Evolutionary conservation across 1,140 invertebrate genomes (phyloP), one percentile per base, ranked within the genome.

Genomic region (Ericerus pela): DNA sequence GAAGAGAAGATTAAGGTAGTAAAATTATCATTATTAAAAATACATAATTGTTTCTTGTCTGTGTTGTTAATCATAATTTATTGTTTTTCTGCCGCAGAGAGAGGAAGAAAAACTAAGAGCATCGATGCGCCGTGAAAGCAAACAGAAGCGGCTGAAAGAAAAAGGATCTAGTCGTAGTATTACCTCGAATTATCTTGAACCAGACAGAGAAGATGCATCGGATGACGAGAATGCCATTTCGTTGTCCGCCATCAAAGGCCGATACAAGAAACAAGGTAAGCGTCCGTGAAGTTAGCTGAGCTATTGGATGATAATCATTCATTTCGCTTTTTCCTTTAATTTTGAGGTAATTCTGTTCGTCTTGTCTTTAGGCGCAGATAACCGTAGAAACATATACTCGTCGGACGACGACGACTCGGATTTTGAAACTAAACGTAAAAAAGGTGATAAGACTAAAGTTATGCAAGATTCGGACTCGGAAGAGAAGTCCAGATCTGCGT

Each of bases 181-280:
- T 58, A 81, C 66, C 66, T 72, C 69, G 52, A 73, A 68, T 65
- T 87, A 75, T 72, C 75, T 78, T 65, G 82, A 71, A 74, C 78
- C 60, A 68, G 76, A 68, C 41, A 72, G 77, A 57, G 85, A 88
- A 56, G 84, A 89, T 60, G 88, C 86, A 53, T 90, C 87, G 11
- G 89, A 92, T 56, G 88, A 93, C 63, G 89, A 93, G 64, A 87
- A 85, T 58, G 84, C 80, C 12, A 91, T 96, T 62, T 95, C 91
- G 6, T 70, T 97, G 1, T 80, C 85, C 58, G 91, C 91, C 29
- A 96, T 96, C 63, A 96, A 97, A 70, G 95, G 89, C 70, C 85
- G 89, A 67, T 94, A 90, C 69, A 96, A 96, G 8, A 55, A 59
- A 24, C 12, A n/a, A 11, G 8, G 8, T 53, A 56, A 4, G 61